Evolutionary conservation across 2,888 invertebrate genomes (phyloP), one percentile per base, ranked within the genome.

Genomic region (Brenthis ino): DNA sequence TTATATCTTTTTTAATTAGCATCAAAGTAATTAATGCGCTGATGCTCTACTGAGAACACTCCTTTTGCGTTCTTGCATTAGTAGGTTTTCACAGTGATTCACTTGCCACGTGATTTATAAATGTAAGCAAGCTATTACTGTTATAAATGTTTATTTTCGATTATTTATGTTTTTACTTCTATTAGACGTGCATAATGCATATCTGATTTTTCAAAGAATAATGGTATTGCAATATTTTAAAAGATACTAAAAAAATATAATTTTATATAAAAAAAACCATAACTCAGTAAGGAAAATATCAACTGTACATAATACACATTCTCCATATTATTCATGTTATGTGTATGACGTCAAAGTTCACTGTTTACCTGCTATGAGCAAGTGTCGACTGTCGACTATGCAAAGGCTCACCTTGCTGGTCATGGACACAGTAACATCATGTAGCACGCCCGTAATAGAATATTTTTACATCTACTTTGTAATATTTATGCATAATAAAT

Each of bases 261-360:
- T 37, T 43, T 3, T 43, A 43, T 43, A 11, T 43, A 11, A 43
- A 43, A 43, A 11, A 43, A 11, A 43, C 37, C 37, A 37, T 43
- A 43, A 43, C 2, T 11, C 37, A 43, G 11, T 43, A 43, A 11
- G 11, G 11, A 11, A 43, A 43, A 43, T 43, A 43, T 43, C 11
- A 8, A 8, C 37, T 37, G 37, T 37, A 37, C 11, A 37, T 11
- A 37, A 8, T 37, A 37, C 8, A 37, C 1, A 37, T 37, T 8
- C 37, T 58, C 8, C 16, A 6, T 12, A 33, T 37, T 16, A 48
- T 61, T 33, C 33, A 47, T 48, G 43, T 33, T 50, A 14, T 50
- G 33, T 14, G 20, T 14, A 50, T 68, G 72, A 70, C 70, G 67
- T 72, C 67, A 72, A 28, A 14, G 24, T 20, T 61, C 56, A 69